Evolutionary conservation across 2,797 vertebrate species (phyloP), one percentile per base, ranked within the genome.

Genomic region (Trachurus trachurus): DNA sequence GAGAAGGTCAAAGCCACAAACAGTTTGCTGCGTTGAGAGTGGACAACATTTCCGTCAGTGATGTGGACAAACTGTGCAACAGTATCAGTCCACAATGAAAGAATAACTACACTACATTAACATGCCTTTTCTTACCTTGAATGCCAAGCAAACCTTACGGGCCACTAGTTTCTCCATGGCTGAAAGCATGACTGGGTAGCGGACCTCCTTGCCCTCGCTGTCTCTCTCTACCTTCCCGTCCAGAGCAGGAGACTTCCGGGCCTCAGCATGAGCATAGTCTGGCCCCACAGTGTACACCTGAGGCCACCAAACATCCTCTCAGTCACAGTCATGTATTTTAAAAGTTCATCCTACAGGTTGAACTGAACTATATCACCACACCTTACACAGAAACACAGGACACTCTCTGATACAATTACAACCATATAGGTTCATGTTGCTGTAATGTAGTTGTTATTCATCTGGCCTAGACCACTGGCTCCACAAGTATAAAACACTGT

Each of bases 151-250:
- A 83, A 99, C 98, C 92, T 99, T 99, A 31, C 98, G 96, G 59
- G 98, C 98, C 69, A 99, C 98, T 2, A 99, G 95, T 59, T 99
- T 99, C 92, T 99, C 98, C 97, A 99, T 98, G 88, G 98, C 98
- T 0, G 98, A 99, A 22, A 99, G 95, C 98, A 99, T 99, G 84
- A 99, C 98, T 0, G 98, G 98, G 87, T 99, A 99, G 6, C 98
- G 98, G 65, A 99, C 98, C 87, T 99, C 98, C 65, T 99, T 99
- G 39, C 98, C 98, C 76, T 99, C 98, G 2, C 98, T 99, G 95
- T 99, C 98, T 52, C 98, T 92, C 76, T 99, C 98, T 39, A 99
- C 98, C 82, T 99, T 99, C 45, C 98, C 98, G 26, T 99, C 98
- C 87, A 99, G 84, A 44, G 98, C 98, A 0, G 98, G 98, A 19